These are phyloP conservation scores for Loripinus fragilis DNA, from an alignment of 2,888 invertebrate species.

Conservation along the genomic window DNA sequence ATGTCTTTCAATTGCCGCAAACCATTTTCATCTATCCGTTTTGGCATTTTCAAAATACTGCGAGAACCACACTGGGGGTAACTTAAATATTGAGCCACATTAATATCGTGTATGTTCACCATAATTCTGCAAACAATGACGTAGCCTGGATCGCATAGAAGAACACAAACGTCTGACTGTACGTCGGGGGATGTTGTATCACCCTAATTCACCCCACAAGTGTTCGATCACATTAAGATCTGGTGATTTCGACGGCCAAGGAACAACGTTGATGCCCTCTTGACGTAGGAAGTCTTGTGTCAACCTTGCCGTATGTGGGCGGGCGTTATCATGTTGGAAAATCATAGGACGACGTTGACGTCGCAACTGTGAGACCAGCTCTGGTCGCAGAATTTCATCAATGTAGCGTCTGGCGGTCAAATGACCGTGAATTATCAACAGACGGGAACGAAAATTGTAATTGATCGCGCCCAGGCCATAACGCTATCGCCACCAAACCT, in stretches of 20 bases:
- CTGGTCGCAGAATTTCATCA: constrained; percentile 11
- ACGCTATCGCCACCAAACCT: not conserved
- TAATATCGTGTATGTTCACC: constrained; percentile 1
- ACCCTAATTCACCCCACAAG: not conserved
- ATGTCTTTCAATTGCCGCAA: no score
- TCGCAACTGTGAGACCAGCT: not conserved
- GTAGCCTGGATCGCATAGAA: not conserved
- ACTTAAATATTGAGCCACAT: no score
- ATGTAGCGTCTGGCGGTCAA: constrained; percentile 21
- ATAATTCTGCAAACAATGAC: not conserved
- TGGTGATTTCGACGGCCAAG: not conserved
- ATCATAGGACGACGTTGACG: constrained; percentile 5
- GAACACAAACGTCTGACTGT: not conserved
- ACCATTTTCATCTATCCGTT: no score
- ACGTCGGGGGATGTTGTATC: not conserved
- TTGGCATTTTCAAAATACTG: no score
- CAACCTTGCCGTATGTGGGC: not conserved
- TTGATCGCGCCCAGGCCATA: constrained; percentile 19
- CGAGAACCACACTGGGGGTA: no score
- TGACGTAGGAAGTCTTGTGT: not conserved
- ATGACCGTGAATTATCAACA: constrained; percentile 20
- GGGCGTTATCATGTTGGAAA: no score
- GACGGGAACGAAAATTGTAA: constrained; percentile 11
- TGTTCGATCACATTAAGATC: no score
- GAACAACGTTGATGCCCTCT: not conserved